Conservation (phyloP, 2,113 vertebrate species). For the Sterrhoptilus dennistouni region DNA sequence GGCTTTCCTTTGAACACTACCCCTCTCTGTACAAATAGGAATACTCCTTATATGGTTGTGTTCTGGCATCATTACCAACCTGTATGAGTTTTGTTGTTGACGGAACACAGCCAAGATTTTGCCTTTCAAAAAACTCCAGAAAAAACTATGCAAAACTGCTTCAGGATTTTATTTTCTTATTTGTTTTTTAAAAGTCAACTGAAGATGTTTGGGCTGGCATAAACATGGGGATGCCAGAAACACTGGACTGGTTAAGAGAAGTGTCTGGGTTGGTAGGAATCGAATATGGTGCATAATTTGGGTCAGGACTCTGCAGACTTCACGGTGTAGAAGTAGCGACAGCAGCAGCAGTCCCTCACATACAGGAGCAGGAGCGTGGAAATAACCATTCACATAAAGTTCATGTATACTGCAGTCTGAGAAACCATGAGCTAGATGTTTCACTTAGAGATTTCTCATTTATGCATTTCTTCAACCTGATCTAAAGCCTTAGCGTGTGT, state of each 20-base stretch:
- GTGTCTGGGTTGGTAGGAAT: background rate
- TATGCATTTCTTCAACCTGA: background rate
- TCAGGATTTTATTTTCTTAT: background rate
- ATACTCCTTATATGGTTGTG: background rate
- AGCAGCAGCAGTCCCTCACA: background rate
- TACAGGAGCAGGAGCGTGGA: background rate
- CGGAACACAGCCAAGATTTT: background rate
- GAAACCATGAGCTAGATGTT: background rate
- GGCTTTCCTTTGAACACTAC: background rate
- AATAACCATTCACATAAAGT: background rate
- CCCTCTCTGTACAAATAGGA: background rate
- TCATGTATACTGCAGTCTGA: background rate
- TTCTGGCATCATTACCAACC: background rate
- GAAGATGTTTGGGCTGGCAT: background rate
- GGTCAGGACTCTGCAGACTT: background rate
- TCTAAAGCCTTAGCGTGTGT: background rate
- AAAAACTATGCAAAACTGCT: background rate
- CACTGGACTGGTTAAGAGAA: background rate
- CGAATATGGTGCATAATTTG: background rate
- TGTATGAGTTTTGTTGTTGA: background rate
- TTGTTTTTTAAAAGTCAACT: background rate
- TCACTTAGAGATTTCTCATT: background rate
- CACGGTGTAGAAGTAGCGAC: background rate
- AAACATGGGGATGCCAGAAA: background rate
- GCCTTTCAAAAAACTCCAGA: background rate